Evolutionary conservation across 2,113 vertebrate species (phyloP), one percentile per base, ranked within the genome.

Genomic region (Bujurquina vittata): DNA sequence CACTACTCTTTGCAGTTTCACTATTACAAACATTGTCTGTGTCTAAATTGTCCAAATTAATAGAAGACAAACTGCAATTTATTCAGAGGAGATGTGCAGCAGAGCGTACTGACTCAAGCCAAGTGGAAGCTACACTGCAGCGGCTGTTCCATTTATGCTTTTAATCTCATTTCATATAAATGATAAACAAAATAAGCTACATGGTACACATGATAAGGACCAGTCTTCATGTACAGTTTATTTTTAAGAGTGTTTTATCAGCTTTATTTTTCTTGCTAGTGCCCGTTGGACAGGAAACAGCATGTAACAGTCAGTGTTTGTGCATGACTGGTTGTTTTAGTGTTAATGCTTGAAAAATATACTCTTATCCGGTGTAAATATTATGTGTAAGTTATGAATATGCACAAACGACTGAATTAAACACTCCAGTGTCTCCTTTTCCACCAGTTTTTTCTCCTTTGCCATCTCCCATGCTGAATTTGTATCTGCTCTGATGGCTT

Each of bases 191-290:
- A 69, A 69, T 22, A 2, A 55, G 58, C 26, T 43, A 7, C 7
- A 2, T 14, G 11, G 40, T 10, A 55, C 11, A 23, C 26, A 18
- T 49, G 65, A 69, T 69, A 49, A 49, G 15, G 23, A 40, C 43
- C 65, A 69, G 43, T 49, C 23, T 49, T 29, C 0, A 49, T 69
- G 65, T 29, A 29, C 49, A 49, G 65, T 43, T 49, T 69, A 69
- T 69, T 69, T 69, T 49, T 69, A 69, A 26, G 65, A 43, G 23
- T 20, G 11, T 29, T 69, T 69, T 69, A 69, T 69, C 65, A 49
- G 23, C 40, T 67, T 46, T 69, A 15, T 29, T 49, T 69, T 69
- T 69, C 43, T 69, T 69, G 43, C 49, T 69, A 29, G 65, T 29
- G 43, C 65, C 49, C 8, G 15, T 23, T 29, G 63, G 40, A 49